phyloP scores from a whole-genome alignment of 2,113 vertebrate species.

The Chroicocephalus ridibundus region DNA sequence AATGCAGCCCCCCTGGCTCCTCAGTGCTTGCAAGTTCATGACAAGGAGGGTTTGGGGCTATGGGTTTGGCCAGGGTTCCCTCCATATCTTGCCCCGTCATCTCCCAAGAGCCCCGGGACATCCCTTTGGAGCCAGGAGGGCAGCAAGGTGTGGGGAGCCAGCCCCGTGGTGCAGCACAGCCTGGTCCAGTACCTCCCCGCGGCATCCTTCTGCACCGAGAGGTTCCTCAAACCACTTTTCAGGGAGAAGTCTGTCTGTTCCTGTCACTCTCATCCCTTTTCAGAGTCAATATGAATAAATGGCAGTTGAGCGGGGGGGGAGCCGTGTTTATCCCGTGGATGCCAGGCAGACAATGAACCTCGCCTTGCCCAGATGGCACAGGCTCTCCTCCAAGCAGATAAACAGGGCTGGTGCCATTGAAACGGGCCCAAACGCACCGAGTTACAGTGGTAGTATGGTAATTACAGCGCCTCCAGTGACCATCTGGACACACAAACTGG shows the following conservation, averaged over 20 bases:
- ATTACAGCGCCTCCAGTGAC: conserved; percentile 51
- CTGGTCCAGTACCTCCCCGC: accelerated
- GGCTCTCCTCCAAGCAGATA: background rate
- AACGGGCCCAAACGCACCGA: background rate
- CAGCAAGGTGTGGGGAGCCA: background rate
- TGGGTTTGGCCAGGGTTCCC: background rate
- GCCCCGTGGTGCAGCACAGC: background rate
- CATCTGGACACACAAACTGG: conserved; percentile 48
- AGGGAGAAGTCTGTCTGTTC: too few species aligned
- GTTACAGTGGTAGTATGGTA: background rate
- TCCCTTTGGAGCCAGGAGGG: background rate
- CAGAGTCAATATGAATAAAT: background rate
- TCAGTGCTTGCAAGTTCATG: background rate
- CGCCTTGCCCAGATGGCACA: background rate
- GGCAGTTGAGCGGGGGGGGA: background rate
- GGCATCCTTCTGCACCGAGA: background rate
- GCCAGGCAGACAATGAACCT: conserved; percentile 16
- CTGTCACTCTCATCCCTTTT: background rate
- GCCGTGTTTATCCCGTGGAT: background rate
- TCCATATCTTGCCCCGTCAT: accelerated
- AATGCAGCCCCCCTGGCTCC: background rate
- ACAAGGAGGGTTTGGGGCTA: background rate
- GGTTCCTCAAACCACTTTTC: background rate
- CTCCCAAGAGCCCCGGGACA: background rate
- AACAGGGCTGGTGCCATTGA: conserved; percentile 14